Percentiles rank a stretch among this genome's conserved stretches.
phyloP scores from a whole-genome alignment of 2,113 vertebrate genomes.

The Perca fluviatilis region DNA sequence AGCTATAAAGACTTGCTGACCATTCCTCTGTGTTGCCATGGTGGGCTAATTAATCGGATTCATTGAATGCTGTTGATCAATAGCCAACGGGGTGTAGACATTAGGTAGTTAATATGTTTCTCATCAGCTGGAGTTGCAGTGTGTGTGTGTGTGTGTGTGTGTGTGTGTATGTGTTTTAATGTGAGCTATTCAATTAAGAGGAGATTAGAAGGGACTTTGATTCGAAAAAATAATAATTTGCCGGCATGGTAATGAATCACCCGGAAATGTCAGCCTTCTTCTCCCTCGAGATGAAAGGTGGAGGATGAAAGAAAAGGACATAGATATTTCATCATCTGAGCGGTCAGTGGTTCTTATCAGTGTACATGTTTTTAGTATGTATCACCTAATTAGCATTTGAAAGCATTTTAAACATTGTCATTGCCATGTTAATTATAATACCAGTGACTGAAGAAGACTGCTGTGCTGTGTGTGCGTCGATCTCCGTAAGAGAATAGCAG shows the following conservation, averaged over 20 bases:
- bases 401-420: not conserved
- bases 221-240: slow-evolving; percentile 44
- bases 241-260: slow-evolving; percentile 23
- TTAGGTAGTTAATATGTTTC: slow-evolving; percentile 52
- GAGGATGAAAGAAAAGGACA: not conserved
- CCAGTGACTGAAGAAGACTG: not conserved
- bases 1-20: slow-evolving; percentile 43
- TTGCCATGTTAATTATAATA: not conserved
- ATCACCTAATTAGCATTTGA: not conserved
- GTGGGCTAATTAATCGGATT: slow-evolving; percentile 62
- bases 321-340: not conserved
- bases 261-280: slow-evolving; percentile 3
- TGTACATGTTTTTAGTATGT: not conserved
- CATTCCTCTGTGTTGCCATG: slow-evolving; percentile 22
- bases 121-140: slow-evolving; percentile 9
- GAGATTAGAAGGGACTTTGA: slow-evolving; percentile 28
- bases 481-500: no score
- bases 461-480: no score
- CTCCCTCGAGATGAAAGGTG: not conserved
- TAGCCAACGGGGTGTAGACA: slow-evolving; percentile 49
- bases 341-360: not conserved
- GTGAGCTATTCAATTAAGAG: slow-evolving; percentile 27
- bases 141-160: not conserved
- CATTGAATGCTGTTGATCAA: slow-evolving; percentile 67
- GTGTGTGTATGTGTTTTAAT: slow-evolving; percentile 5